Evolutionary conservation across 2,113 vertebrate species (phyloP).

Genomic region (Heteronetta atricapilla): DNA sequence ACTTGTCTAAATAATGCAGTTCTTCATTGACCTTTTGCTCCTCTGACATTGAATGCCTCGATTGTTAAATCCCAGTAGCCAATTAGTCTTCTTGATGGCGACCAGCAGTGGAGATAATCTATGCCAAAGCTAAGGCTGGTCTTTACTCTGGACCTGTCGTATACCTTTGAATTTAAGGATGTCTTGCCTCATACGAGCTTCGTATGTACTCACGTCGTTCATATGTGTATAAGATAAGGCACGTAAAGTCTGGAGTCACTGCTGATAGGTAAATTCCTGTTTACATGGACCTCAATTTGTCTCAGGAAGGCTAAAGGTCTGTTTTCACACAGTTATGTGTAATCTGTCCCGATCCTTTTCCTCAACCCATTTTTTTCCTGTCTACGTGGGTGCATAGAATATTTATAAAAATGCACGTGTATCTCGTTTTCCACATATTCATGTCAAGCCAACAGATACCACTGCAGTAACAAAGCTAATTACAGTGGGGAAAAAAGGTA

Average conservation of each 20-base stretch:
- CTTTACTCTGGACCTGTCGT: conserved; percentile 7
- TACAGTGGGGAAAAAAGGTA: not conserved
- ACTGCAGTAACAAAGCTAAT: not conserved
- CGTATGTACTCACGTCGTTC: not conserved
- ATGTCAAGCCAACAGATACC: not conserved
- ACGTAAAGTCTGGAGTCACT: not conserved
- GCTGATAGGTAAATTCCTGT: not conserved
- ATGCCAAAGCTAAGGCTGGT: not conserved
- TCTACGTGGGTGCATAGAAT: not conserved
- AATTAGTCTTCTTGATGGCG: conserved; percentile 29
- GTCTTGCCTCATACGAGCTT: not conserved
- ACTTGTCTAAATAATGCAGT: not conserved
- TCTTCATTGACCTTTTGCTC: conserved; percentile 23
- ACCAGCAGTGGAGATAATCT: conserved; percentile 6
- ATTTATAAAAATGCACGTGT: not conserved
- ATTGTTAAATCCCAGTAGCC: conserved; percentile 30
- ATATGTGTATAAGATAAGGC: not conserved
- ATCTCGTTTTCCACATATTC: not conserved
- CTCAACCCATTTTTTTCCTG: accelerated
- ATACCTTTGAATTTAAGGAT: not conserved
- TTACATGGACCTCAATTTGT: accelerated
- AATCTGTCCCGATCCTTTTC: not conserved
- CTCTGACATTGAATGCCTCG: not conserved
- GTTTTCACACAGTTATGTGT: not conserved
- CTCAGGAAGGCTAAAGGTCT: not conserved